phyloP scores from a whole-genome alignment of 2,113 vertebrate species.

The Symphodus melops region DNA sequence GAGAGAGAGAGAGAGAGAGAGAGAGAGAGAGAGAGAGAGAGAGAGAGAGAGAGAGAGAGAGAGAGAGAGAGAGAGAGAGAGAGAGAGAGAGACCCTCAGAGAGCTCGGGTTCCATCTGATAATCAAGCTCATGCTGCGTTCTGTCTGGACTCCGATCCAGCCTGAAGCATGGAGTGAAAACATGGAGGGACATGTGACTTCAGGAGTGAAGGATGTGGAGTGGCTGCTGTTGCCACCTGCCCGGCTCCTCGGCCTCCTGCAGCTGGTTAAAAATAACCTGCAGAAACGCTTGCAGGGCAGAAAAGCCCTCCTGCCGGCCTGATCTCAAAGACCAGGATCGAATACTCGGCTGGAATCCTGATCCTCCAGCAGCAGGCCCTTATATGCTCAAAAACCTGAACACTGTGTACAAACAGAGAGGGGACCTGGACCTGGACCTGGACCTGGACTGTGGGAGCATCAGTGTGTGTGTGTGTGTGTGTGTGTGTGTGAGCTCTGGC shows the following conservation, averaged over 20 bases:
- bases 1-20: constrained; percentile 17
- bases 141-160: not conserved
- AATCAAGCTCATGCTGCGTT: constrained; percentile 38
- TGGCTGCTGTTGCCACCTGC: constrained; percentile 75
- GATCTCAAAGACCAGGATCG: constrained; percentile 77
- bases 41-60: constrained; percentile 14
- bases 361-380: constrained; percentile 68
- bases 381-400: constrained; percentile 66
- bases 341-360: constrained; percentile 76
- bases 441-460: not conserved
- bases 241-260: constrained; percentile 50
- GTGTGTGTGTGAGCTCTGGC: not conserved
- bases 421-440: not conserved
- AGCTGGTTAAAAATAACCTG: constrained; percentile 82
- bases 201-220: constrained; percentile 28
- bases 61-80: constrained; percentile 12
- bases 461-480: not conserved
- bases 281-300: constrained; percentile 80
- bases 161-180: no score
- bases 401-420: not conserved
- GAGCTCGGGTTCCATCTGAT: constrained; percentile 25
- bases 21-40: constrained; percentile 26
- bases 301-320: constrained; percentile 64
- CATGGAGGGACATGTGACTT: not conserved
- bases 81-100: constrained; percentile 5